Conservation (phyloP, 2,888 invertebrate species). For the Hymenopus coronatus region DNA sequence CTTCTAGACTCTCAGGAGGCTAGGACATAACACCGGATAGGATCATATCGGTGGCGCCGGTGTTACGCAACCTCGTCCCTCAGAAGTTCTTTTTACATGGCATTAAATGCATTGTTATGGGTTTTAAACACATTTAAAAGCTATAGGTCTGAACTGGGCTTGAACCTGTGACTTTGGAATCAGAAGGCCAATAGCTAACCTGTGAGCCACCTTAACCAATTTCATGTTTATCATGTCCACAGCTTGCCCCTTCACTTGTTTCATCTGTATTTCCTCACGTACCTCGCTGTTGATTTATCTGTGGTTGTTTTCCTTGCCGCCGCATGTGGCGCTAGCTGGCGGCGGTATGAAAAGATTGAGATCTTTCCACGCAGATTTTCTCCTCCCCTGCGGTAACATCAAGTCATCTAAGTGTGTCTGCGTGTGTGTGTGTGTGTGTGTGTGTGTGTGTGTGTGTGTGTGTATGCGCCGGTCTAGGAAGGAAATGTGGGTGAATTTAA, state of each 20-base stretch:
- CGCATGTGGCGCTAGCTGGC: conserved; percentile 21
- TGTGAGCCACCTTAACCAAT: too few relatives aligned
- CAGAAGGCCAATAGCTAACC: too few relatives aligned
- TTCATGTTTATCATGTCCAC: too few relatives aligned
- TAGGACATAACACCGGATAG: too few relatives aligned
- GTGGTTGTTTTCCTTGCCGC: conserved; percentile 9
- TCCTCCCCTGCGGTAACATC: not conserved
- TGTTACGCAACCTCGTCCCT: too few relatives aligned
- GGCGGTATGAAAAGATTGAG: not conserved
- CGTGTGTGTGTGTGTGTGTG: not conserved
- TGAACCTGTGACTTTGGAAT: too few relatives aligned
- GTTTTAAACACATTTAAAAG: too few relatives aligned
- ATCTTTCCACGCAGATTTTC: conserved; percentile 9
- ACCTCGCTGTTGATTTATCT: not conserved
- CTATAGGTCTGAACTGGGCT: too few relatives aligned
- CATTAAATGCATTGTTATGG: too few relatives aligned
- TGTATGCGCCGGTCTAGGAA: not conserved
- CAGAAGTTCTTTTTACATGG: too few relatives aligned
- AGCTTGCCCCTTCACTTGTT: not conserved
- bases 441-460: not conserved
- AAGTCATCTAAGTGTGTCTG: not conserved
- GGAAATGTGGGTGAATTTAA: not conserved
- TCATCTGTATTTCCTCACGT: conserved; percentile 4
- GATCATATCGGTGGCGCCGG: too few relatives aligned
- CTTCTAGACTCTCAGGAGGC: too few relatives aligned